Conservation (phyloP, 2,888 invertebrate genomes). For the Heteromurus nitidus region DNA sequence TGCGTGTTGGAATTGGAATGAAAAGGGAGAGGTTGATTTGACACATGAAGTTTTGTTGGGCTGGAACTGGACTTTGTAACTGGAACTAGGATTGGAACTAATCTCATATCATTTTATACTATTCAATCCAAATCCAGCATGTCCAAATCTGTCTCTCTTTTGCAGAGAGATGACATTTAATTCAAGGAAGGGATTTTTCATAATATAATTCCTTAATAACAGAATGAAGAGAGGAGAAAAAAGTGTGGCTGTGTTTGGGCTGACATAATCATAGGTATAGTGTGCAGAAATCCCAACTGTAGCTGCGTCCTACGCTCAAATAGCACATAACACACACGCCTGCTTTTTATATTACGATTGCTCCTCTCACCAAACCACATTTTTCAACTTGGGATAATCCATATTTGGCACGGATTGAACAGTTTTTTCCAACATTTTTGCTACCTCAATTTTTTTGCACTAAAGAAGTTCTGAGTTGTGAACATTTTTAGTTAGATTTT, state of each 20-base stretch:
- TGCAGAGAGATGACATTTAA: not conserved
- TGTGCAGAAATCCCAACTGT: conserved; percentile 40
- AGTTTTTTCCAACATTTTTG: too few relatives aligned
- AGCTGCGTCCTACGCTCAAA: conserved; percentile 39
- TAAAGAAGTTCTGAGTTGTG: too few relatives aligned
- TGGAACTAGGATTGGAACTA: not conserved
- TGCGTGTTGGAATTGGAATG: too few relatives aligned
- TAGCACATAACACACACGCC: not conserved
- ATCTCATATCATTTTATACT: too few relatives aligned
- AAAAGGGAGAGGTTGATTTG: too few relatives aligned
- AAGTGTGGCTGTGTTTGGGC: not conserved
- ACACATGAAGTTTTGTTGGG: not conserved
- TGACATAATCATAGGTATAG: conserved; percentile 47
- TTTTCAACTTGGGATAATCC: too few relatives aligned
- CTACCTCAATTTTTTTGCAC: too few relatives aligned
- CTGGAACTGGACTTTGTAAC: not conserved
- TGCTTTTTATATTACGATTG: too few relatives aligned
- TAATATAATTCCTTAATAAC: not conserved
- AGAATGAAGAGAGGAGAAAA: not conserved
- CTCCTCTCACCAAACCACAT: too few relatives aligned
- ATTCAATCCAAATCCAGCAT: not conserved
- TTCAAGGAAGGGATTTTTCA: conserved; percentile 40
- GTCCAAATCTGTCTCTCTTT: not conserved
- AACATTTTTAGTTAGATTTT: too few relatives aligned
- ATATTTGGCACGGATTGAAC: conserved; percentile 26